phyloP scores from a whole-genome alignment of 2,797 vertebrate genomes.

The Fistularia commersonii region DNA sequence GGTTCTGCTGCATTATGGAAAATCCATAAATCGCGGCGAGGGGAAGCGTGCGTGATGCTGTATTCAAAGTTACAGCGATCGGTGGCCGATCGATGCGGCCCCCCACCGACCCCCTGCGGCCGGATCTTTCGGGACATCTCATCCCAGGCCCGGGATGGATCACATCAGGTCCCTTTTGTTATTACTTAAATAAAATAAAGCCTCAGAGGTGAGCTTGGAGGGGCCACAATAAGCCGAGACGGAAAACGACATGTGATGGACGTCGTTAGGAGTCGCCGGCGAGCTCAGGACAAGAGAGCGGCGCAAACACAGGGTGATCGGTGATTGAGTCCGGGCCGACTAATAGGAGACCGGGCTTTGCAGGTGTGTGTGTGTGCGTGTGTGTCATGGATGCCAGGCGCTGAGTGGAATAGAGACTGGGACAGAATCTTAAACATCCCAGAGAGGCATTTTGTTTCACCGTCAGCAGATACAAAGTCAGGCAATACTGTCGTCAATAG shows the following conservation, averaged over 20 bases:
- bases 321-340: slow-evolving; percentile 25
- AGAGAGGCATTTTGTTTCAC: slow-evolving; percentile 43
- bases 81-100: slow-evolving; percentile 32
- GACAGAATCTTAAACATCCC: slow-evolving; percentile 56
- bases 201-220: slow-evolving; percentile 16
- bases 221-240: slow-evolving; percentile 42
- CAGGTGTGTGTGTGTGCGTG: slow-evolving; percentile 20
- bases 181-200: slow-evolving; percentile 12
- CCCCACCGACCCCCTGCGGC: slow-evolving; percentile 23
- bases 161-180: slow-evolving; percentile 3
- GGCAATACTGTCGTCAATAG: slow-evolving; percentile 25
- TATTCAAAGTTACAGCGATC: slow-evolving; percentile 37
- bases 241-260: slow-evolving; percentile 57
- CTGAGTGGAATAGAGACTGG: slow-evolving; percentile 25
- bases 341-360: slow-evolving; percentile 15
- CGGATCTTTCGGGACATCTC: slow-evolving; percentile 19
- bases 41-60: slow-evolving; percentile 36
- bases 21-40: slow-evolving; percentile 49
- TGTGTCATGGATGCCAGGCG: slow-evolving; percentile 39
- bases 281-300: slow-evolving; percentile 29
- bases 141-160: slow-evolving; percentile 16
- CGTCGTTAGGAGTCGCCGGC: slow-evolving; percentile 46
- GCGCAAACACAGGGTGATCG: slow-evolving; percentile 32
- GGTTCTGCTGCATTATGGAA: slow-evolving; percentile 41
- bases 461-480: slow-evolving; percentile 46